These are phyloP conservation scores for Hirtodrosophila cameraria DNA, from an alignment of 2,888 invertebrate species.

Conservation along the genomic window DNA sequence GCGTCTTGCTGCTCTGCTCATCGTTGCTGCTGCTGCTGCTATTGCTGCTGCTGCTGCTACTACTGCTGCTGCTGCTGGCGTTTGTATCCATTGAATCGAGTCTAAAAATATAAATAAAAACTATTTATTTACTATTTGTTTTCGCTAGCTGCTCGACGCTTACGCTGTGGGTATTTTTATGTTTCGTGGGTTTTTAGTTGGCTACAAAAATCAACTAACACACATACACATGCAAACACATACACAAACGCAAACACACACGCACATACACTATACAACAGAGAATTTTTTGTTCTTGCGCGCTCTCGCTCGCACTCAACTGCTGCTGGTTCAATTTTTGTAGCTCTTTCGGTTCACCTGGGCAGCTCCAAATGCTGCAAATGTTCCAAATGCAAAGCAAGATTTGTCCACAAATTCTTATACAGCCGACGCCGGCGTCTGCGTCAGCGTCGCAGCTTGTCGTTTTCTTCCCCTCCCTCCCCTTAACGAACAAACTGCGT, in stretches of 20 bases:
- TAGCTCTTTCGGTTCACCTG: conserved; percentile 45
- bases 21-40: conserved; percentile 19
- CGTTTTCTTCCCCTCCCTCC: conserved; percentile 45
- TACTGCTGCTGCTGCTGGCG: conserved; percentile 66
- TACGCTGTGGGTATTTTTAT: conserved; percentile 57
- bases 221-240: conserved; percentile 11
- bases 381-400: conserved; percentile 34
- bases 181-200: conserved; percentile 45
- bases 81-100: conserved; percentile 62
- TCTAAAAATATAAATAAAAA: conserved; percentile 74
- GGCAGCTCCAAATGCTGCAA: conserved; percentile 36
- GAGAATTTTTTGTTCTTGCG: conserved; percentile 48
- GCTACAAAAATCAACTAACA: conserved; percentile 35
- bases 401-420: conserved; percentile 40
- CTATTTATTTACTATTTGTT: conserved; percentile 55
- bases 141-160: conserved; percentile 24
- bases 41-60: conserved; percentile 26
- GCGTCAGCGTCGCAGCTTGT: conserved; percentile 35
- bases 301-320: conserved; percentile 38
- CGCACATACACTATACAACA: conserved; percentile 17
- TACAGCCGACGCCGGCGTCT: conserved; percentile 28
- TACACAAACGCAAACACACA: conserved; percentile 1
- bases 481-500: conserved; percentile 48
- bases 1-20: conserved; percentile 29
- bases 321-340: conserved; percentile 28